A percentile compares a stretch with the other conserved stretches of the same genome.
These are phyloP conservation scores for Drosophila littoralis DNA, from an alignment of 1,140 invertebrate genomes.

Conservation along the genomic window DNA sequence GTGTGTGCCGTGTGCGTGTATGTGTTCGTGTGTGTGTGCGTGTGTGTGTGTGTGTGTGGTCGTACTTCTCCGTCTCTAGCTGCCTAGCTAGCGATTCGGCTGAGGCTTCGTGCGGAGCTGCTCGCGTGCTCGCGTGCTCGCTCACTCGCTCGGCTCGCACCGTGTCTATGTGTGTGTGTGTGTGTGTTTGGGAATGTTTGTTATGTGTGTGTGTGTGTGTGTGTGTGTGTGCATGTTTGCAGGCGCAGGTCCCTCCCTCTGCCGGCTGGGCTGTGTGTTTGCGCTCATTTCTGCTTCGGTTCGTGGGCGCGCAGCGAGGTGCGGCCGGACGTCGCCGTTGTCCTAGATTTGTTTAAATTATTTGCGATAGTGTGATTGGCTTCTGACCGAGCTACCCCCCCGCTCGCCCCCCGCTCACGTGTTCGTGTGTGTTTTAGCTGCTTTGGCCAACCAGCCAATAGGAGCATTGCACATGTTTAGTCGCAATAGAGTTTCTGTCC, in stretches of 20 bases:
- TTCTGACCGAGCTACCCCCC: conserved; percentile 55
- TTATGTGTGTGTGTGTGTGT: conserved; percentile 15
- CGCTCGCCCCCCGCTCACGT: neutral
- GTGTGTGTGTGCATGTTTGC: conserved; percentile 13
- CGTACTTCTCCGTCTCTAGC: conserved; percentile 52
- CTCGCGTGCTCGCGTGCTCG: conserved; percentile 9
- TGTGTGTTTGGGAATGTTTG: conserved; percentile 3
- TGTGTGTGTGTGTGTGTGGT: conserved; percentile 35
- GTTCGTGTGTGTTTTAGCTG: conserved; percentile 52
- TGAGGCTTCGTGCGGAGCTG: conserved; percentile 28
- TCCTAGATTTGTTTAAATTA: conserved; percentile 84
- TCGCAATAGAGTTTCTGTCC: conserved; percentile 54
- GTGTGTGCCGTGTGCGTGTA: conserved; percentile 23
- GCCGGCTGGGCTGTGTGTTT: conserved; percentile 32
- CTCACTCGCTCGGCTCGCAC: conserved; percentile 17
- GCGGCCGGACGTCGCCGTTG: conserved; percentile 32
- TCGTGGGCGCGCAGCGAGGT: conserved; percentile 30
- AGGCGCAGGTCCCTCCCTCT: conserved; percentile 36
- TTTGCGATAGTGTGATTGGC: conserved; percentile 84
- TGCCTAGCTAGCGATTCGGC: conserved; percentile 31
- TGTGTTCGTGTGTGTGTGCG: conserved; percentile 43
- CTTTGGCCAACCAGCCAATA: conserved; percentile 71
- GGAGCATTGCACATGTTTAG: conserved; percentile 79
- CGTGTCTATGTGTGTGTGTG: conserved; percentile 8
- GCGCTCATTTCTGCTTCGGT: conserved; percentile 39